Base-by-base conservation (phyloP, 1,140 invertebrate species). In the Drosophila ohnishii region DNA sequence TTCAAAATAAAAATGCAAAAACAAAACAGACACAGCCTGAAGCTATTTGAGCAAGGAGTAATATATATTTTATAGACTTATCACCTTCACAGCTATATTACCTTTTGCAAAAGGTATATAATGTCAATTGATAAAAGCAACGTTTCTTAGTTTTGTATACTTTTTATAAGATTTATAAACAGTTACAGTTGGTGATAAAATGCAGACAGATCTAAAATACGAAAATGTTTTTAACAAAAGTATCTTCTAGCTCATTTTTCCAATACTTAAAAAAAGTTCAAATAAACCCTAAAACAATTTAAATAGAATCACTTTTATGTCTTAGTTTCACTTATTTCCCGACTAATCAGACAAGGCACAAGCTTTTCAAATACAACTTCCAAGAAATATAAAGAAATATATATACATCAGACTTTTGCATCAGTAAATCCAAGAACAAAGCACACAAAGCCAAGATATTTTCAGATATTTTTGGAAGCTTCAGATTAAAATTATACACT, bases 371-470 rank as follows among this genome's bases (percentile, higher is more conserved):
- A 22, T 14, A 22, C 9, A 9, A 22, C 4, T 35, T 35, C 14
- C 51, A 25, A 8, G 34, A 37, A 55, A 10, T 37, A 25, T 37
- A n/a, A 55, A 55, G 34, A 37, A n/a, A 37, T 4, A 25, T 55
- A 37, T 25, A 55, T 35, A 5, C 7, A 22, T 1, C 19, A 14
- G 50, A 51, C 11, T 19, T 34, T 34, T 53, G 7, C 32, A 22
- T 53, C 11, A 10, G 4, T 2, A 19, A 35, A 53, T 10, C 16
- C 5, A 53, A 53, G 32, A 53, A 55, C 51, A 55, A 55, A 55
- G 51, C 51, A 55, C 51, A 55, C 51, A 55, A 55, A 55, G 51
- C 34, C 19, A 22, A 37, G 51, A 37, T 55, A 35, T 37, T 22
- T 34, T 14, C 5, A 25, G 32, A 35, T 37, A 22, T 35, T 35